These are phyloP conservation scores for Ageneiosus marmoratus DNA, from an alignment of 2,113 vertebrate genomes.

Conservation along the genomic window DNA sequence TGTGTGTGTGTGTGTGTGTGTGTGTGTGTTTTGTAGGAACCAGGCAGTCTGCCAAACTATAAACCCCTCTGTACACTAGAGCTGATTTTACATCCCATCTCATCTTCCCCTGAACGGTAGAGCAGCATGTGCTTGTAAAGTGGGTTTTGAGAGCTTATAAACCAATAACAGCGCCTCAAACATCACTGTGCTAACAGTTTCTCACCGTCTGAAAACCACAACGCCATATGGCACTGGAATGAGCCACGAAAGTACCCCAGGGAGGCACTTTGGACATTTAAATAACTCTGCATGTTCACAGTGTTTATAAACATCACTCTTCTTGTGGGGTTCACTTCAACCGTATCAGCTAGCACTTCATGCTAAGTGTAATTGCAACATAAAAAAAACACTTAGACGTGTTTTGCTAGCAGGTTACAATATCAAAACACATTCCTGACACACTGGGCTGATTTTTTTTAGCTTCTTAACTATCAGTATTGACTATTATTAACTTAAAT, in stretches of 20 bases:
- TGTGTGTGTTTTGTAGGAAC: neutral
- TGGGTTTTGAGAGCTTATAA: constrained; percentile 28
- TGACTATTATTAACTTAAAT: neutral
- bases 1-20: neutral
- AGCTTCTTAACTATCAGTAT: neutral
- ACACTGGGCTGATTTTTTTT: neutral
- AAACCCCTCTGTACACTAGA: constrained; percentile 11
- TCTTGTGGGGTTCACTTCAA: neutral
- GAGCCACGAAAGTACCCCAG: neutral
- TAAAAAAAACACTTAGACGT: neutral
- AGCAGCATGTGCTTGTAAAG: constrained; percentile 34
- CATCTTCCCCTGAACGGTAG: neutral
- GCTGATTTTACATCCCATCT: constrained; percentile 23
- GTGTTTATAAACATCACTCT: neutral
- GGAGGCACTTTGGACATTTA: constrained; percentile 13
- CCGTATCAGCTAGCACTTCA: neutral
- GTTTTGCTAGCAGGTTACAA: neutral
- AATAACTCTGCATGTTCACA: neutral
- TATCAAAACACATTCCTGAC: neutral
- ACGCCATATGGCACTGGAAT: constrained; percentile 29
- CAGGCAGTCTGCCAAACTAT: constrained; percentile 3
- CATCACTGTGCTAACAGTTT: constrained; percentile 14
- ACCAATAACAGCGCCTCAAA: constrained; percentile 29
- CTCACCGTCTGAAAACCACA: constrained; percentile 1
- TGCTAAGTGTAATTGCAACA: neutral